Evolutionary conservation across 2,797 vertebrate species (phyloP).

Genomic region (Cirrhinus molitorella): DNA sequence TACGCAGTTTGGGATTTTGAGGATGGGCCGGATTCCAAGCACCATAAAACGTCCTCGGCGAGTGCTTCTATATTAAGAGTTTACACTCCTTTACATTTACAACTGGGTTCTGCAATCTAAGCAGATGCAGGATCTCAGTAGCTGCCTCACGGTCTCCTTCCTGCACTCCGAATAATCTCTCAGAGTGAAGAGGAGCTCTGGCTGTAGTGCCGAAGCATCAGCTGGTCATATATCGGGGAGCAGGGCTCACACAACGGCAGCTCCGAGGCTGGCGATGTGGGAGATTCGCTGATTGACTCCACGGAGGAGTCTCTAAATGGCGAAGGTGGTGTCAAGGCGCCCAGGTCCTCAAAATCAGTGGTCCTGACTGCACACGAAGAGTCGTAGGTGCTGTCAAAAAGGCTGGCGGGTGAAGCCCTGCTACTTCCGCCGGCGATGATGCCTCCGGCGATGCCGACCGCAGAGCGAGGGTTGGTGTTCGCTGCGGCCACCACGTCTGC

Average conservation of each 20-base stretch:
- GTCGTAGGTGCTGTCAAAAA: constrained; percentile 76
- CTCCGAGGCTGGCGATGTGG: constrained; percentile 88
- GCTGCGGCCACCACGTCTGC: constrained; percentile 89
- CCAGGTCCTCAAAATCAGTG: constrained; percentile 85
- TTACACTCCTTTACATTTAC: constrained; percentile 44
- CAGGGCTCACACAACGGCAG: constrained; percentile 84
- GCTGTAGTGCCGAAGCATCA: constrained; percentile 94
- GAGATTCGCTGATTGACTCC: constrained; percentile 88
- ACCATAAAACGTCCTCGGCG: constrained; percentile 2
- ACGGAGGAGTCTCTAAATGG: constrained; percentile 96
- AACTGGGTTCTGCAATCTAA: constrained; percentile 40
- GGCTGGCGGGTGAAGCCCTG: constrained; percentile 78
- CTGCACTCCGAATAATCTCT: constrained; percentile 17
- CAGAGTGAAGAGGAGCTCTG: constrained; percentile 96
- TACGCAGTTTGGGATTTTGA: constrained; percentile 18
- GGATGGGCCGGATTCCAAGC: constrained; percentile 37
- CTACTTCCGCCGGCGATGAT: constrained; percentile 72
- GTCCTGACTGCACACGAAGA: constrained; percentile 74
- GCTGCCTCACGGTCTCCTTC: constrained; percentile 20
- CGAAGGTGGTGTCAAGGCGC: constrained; percentile 93
- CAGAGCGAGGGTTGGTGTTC: constrained; percentile 73
- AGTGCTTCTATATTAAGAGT: constrained; percentile 42
- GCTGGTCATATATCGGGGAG: constrained; percentile 89
- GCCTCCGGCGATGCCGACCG: constrained; percentile 61
- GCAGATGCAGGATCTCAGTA: constrained; percentile 19